These are phyloP conservation scores for Bubo blakistoni DNA, from an alignment of 2,113 vertebrate genomes.

Conservation along the genomic window DNA sequence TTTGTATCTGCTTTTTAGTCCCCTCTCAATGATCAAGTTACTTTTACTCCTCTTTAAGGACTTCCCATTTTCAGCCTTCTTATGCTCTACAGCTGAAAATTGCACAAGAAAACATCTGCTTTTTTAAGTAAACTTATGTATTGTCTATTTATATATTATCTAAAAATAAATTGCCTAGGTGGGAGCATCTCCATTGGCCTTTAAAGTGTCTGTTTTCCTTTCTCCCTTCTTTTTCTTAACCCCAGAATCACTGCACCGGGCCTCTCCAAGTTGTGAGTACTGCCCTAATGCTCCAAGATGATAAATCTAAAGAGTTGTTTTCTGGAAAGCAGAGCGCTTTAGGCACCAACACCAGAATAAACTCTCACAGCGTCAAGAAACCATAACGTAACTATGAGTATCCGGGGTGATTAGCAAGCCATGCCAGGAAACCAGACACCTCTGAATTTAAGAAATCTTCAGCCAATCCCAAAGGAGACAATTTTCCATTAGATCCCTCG, in stretches of 20 bases:
- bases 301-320: neutral
- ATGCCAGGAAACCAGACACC: slow-evolving; percentile 16
- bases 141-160: neutral
- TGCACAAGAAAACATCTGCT: neutral
- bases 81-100: neutral
- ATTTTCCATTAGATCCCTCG: slow-evolving; percentile 44
- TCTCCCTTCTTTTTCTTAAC: neutral
- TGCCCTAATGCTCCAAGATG: neutral
- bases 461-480: slow-evolving; percentile 29
- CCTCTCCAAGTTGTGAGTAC: neutral
- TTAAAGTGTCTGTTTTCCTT: neutral
- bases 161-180: neutral
- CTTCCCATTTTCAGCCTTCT: neutral
- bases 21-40: neutral
- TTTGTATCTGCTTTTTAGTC: neutral
- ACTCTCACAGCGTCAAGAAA: neutral
- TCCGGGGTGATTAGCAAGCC: neutral
- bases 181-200: neutral
- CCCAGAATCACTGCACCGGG: neutral
- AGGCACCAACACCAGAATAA: slow-evolving; percentile 5
- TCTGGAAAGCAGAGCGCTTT: neutral
- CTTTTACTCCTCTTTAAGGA: neutral
- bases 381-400: neutral
- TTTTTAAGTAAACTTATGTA: neutral
- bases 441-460: slow-evolving; percentile 19